Conservation (phyloP, 2,888 invertebrate genomes). For the Harpalus rubripes region DNA sequence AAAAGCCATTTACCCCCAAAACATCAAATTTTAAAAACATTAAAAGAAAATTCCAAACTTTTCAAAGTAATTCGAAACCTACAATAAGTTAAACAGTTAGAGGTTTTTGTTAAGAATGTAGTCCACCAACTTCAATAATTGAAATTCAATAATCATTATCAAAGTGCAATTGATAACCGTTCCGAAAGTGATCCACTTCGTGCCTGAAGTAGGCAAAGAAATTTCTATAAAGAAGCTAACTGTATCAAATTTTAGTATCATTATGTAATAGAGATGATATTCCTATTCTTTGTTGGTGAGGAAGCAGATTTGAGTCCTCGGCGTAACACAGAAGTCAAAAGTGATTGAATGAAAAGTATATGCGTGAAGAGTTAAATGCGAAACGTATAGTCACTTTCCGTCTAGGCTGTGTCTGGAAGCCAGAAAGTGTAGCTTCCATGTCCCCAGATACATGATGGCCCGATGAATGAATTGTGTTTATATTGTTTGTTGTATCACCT, state of each 20-base stretch:
- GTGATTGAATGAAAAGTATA: constrained; percentile 34
- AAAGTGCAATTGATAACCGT: too few relatives aligned
- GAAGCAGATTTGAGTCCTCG: constrained; percentile 15
- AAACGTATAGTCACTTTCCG: constrained; percentile 63
- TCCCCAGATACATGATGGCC: constrained; percentile 65
- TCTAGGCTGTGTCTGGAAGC: constrained; percentile 59
- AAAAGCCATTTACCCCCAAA: too few relatives aligned
- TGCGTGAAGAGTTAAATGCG: constrained; percentile 47
- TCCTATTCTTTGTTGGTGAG: not conserved
- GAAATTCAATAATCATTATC: too few relatives aligned
- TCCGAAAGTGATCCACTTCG: too few relatives aligned
- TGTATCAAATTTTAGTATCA: not conserved
- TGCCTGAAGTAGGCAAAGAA: not conserved
- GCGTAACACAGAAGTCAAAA: constrained; percentile 43
- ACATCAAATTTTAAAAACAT: too few relatives aligned
- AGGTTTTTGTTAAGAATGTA: too few relatives aligned
- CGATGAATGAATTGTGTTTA: constrained; percentile 76
- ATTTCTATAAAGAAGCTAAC: not conserved
- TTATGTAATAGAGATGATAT: constrained; percentile 3
- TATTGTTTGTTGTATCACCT: constrained; percentile 76
- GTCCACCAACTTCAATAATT: too few relatives aligned
- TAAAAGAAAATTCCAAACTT: too few relatives aligned
- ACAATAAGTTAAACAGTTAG: too few relatives aligned
- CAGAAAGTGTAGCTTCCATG: constrained; percentile 52
- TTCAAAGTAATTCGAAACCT: too few relatives aligned